Conservation (phyloP, 2,113 vertebrate species). For the Myanophis thanlyinensis region DNA sequence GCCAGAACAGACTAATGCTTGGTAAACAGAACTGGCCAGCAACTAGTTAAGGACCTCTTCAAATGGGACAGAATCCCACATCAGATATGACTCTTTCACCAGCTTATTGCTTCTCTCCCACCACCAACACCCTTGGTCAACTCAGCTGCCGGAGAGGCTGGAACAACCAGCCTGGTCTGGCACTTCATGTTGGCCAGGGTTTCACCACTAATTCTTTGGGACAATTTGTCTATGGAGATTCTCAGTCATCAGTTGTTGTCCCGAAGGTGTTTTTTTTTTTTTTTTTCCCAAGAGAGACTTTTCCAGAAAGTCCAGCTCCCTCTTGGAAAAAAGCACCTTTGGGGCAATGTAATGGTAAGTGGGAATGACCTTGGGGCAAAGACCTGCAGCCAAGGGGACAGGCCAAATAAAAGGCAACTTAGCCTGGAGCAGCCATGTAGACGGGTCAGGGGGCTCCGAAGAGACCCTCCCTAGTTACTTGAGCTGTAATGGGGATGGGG, state of each 20-base stretch:
- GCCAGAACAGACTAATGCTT: not conserved
- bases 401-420: not conserved
- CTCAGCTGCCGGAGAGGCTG: not conserved
- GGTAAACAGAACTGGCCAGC: not conserved
- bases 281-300: too few relatives aligned
- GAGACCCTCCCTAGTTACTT: not conserved
- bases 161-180: not conserved
- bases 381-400: not conserved
- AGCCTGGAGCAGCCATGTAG: not conserved
- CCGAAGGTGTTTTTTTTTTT: too few relatives aligned
- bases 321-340: too few relatives aligned
- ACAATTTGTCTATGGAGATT: too few relatives aligned
- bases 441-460: not conserved
- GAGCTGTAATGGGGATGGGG: not conserved
- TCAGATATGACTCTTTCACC: not conserved
- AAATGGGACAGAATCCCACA: not conserved
- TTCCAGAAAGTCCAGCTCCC: too few relatives aligned
- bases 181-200: not conserved
- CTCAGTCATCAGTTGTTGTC: too few relatives aligned
- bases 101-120: not conserved
- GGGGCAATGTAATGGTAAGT: not conserved
- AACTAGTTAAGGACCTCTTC: not conserved
- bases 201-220: not conserved
- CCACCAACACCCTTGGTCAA: not conserved
- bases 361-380: not conserved